phyloP scores from a whole-genome alignment of 2,113 vertebrate genomes.

The Melierax canorus region DNA sequence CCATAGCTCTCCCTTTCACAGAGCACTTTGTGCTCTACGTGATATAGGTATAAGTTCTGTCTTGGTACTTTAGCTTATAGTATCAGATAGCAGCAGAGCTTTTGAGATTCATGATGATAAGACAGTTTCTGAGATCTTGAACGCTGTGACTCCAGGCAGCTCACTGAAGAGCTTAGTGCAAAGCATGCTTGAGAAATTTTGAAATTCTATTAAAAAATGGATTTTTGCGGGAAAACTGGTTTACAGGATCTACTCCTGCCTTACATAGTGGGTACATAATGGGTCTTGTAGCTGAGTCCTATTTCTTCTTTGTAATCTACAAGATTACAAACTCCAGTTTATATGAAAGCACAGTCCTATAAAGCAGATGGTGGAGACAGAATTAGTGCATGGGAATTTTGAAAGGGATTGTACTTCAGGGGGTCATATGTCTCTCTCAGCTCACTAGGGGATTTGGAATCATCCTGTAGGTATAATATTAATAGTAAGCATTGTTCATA shows the following conservation, averaged over 20 bases:
- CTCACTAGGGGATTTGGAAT: background rate
- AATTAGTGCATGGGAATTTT: background rate
- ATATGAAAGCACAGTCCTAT: background rate
- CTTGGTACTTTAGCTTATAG: background rate
- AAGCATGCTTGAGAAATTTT: background rate
- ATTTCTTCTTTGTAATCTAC: background rate
- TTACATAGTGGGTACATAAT: background rate
- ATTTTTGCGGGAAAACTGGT: background rate
- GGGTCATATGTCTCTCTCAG: background rate
- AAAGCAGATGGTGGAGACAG: background rate
- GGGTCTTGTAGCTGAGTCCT: background rate
- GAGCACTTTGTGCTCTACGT: background rate
- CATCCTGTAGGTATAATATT: conserved; percentile 14
- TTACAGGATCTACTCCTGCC: background rate
- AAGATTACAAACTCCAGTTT: background rate
- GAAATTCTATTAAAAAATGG: background rate
- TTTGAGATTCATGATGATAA: background rate
- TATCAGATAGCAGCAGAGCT: background rate
- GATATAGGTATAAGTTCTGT: background rate
- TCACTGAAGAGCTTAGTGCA: background rate
- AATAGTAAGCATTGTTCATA: conserved; percentile 53
- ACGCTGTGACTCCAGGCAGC: background rate
- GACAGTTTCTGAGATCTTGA: background rate
- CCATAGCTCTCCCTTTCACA: background rate
- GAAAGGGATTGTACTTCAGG: background rate